These are phyloP conservation scores for Muscicapa striata DNA, from an alignment of 2,797 vertebrate genomes.

Conservation along the genomic window DNA sequence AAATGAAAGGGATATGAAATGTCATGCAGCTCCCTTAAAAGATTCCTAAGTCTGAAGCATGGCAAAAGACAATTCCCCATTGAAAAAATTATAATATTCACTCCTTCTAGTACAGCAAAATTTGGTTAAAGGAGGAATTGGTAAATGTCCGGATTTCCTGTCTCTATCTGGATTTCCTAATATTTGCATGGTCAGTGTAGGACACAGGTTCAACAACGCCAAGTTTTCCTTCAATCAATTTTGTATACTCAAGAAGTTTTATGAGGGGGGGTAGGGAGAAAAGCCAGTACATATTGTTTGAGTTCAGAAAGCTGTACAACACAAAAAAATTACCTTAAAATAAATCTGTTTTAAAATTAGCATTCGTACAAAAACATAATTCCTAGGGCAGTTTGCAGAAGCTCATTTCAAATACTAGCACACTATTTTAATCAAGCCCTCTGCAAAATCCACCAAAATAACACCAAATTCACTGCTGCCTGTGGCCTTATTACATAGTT, in stretches of 20 bases:
- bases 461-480: neutral
- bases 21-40: neutral
- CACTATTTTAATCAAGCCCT: neutral
- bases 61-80: neutral
- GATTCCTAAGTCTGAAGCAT: neutral
- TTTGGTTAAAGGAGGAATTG: neutral
- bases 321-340: neutral
- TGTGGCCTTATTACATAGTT: neutral
- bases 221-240: neutral
- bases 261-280: neutral
- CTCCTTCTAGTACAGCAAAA: neutral
- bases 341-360: neutral
- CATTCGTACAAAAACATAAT: neutral
- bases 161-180: neutral
- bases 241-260: neutral
- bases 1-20: neutral
- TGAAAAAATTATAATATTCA: neutral
- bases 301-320: neutral
- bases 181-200: neutral
- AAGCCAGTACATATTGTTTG: neutral
- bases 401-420: neutral
- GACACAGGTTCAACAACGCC: neutral
- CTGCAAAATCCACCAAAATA: neutral
- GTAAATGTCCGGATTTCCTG: neutral
- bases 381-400: neutral